These are phyloP conservation scores for Formica aserva DNA, from an alignment of 2,888 invertebrate species.

Conservation along the genomic window DNA sequence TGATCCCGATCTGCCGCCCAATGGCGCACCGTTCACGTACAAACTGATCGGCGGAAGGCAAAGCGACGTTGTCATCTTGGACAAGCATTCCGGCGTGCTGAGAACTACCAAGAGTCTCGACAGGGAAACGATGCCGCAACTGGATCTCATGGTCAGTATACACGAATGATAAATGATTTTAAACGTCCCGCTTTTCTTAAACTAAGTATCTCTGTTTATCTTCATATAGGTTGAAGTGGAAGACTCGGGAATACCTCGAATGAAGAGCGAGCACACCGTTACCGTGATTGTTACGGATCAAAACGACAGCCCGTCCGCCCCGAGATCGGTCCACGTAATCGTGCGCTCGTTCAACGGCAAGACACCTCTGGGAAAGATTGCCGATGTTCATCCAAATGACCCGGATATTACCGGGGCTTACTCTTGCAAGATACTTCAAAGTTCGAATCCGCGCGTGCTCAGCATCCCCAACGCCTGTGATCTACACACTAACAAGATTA, in stretches of 20 bases:
- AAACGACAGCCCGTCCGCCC: conserved; percentile 95
- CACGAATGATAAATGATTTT: background rate
- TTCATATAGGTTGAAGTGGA: conserved; percentile 91
- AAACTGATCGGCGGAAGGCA: conserved; percentile 92
- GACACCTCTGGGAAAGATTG: conserved; percentile 93
- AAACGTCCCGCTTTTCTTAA: background rate
- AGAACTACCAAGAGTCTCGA: conserved; percentile 93
- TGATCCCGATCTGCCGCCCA: conserved; percentile 96
- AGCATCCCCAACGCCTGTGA: conserved; percentile 93
- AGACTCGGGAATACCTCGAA: conserved; percentile 94
- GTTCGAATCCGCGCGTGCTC: conserved; percentile 89
- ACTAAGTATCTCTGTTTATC: background rate
- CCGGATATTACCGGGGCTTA: conserved; percentile 96
- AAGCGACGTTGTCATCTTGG: conserved; percentile 91
- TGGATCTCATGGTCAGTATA: conserved; percentile 89
- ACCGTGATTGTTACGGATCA: conserved; percentile 93
- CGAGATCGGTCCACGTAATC: conserved; percentile 93
- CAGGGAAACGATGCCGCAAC: conserved; percentile 91
- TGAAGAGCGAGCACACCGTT: conserved; percentile 93
- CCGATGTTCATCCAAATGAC: conserved; percentile 97
- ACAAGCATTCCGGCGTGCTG: conserved; percentile 93
- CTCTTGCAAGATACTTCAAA: conserved; percentile 92
- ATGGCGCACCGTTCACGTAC: conserved; percentile 96
- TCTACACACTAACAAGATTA: conserved; percentile 91
- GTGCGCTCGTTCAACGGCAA: conserved; percentile 92